Evolutionary conservation across 2,888 invertebrate genomes (phyloP), one percentile per base, ranked within the genome.

Genomic region (Prionchulus punctatus): DNA sequence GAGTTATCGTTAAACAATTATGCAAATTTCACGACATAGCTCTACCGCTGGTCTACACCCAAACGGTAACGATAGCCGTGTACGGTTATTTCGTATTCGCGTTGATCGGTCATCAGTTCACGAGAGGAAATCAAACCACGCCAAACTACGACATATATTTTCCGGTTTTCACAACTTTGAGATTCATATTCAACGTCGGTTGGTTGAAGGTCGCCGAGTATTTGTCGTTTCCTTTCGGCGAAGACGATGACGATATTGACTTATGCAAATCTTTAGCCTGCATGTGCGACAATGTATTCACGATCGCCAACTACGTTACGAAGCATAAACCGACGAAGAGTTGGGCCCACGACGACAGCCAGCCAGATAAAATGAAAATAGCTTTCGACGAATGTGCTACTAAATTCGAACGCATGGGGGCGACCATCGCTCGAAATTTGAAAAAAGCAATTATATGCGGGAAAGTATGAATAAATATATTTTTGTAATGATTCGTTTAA

Each of bases 11-110:
- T n/a, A 23, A 7, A 12, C 12, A 23, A 7, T 23, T 45, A 23
- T n/a, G 12, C 18, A 12, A 23, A 12, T 45, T n/a, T 23, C 12
- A 45, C 23, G 12, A 4, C 23, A n/a, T 45, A 7, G 23, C 18
- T 45, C 23, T 45, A 23, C 45, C 45, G 23, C 45, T 45, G 12
- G 45, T 45, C 45, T 45, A 45, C 45, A 45, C 45, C 4, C 45
- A 45, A 45, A 45, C 45, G 18, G 45, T 45, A 7, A 45, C 45
- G 7, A 23, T 45, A 7, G 45, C 45, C 23, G 45, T 45, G 12
- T 45, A 45, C 23, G 45, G 45, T n/a, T 45, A 45, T 45, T 45
- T 45, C 45, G 7, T 45, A 23, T 45, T 45, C 23, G 12, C 18
- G 12, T 23, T 45, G 23, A 45, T 45, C 45, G 45, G 36, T 36